These are phyloP conservation scores for Coendou prehensilis DNA, from an alignment of 2,797 vertebrate species.

Conservation along the genomic window DNA sequence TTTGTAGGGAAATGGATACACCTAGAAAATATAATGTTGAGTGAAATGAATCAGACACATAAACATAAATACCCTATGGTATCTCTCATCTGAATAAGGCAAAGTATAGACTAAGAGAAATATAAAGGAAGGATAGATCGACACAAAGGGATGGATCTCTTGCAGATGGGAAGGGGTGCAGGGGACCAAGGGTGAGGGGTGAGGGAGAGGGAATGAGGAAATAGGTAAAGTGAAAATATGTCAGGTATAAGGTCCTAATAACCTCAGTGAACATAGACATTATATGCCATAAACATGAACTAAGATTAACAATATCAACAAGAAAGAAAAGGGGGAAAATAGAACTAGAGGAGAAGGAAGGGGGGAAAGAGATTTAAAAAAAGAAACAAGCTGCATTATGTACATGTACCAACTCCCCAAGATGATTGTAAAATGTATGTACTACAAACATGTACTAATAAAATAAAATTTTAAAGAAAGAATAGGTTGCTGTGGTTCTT, in stretches of 20 bases:
- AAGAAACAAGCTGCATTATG: not conserved
- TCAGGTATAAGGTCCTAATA: not conserved
- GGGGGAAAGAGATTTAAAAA: not conserved
- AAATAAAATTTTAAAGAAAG: not conserved
- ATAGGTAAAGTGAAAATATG: not conserved
- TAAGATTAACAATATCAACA: not conserved
- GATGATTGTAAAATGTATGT: not conserved
- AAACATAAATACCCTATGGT: not conserved
- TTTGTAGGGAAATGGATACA: not conserved
- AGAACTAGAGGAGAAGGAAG: not conserved
- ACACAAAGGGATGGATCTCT: not conserved
- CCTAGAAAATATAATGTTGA: not conserved
- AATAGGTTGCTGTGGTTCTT: conserved; percentile 20
- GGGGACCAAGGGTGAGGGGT: not conserved
- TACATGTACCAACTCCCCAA: not conserved
- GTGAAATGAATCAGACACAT: not conserved
- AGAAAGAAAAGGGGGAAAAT: not conserved
- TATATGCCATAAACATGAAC: not conserved
- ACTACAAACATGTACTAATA: not conserved
- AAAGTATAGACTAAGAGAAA: not conserved
- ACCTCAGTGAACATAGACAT: not conserved
- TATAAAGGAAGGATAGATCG: not conserved
- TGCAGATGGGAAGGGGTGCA: not conserved
- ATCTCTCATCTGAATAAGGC: not conserved
- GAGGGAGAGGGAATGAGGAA: not conserved